phyloP scores from a whole-genome alignment of 2,797 vertebrate genomes.

The Pagetopsis macropterus region DNA sequence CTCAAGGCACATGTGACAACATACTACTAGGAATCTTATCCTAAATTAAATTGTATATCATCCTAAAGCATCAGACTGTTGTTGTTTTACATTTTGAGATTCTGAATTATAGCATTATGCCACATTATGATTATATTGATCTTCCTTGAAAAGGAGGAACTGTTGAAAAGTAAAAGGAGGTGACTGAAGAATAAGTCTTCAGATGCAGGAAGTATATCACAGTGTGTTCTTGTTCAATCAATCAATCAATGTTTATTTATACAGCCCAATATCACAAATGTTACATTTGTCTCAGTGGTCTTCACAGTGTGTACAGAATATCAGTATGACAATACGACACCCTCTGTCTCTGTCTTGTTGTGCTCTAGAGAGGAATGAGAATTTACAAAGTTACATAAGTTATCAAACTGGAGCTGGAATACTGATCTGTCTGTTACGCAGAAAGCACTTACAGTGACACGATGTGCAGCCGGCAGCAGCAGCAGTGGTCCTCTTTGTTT shows the following conservation, averaged over 20 bases:
- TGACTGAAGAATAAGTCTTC: neutral
- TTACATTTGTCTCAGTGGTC: too few relatives aligned
- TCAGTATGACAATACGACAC: too few relatives aligned
- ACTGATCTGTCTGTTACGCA: slow-evolving; percentile 6
- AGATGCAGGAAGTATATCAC: slow-evolving; percentile 7
- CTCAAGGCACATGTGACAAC: slow-evolving; percentile 3
- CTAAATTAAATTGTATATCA: neutral
- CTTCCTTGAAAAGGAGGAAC: neutral
- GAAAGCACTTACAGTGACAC: neutral
- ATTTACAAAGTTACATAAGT: slow-evolving; percentile 22
- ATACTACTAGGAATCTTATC: slow-evolving; percentile 4
- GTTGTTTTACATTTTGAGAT: neutral
- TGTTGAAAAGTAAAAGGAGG: neutral
- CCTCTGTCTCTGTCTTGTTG: too few relatives aligned
- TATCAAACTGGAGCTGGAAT: neutral
- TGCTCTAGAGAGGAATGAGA: neutral
- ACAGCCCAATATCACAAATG: too few relatives aligned
- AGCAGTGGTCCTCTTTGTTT: neutral
- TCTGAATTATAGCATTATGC: neutral
- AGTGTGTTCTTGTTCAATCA: slow-evolving; percentile 2
- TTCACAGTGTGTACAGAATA: too few relatives aligned
- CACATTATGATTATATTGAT: neutral
- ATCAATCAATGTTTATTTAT: too few relatives aligned
- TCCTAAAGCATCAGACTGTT: neutral
- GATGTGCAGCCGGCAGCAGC: slow-evolving; percentile 5